These are phyloP conservation scores for Parelbella ahira DNA, from an alignment of 2,888 invertebrate genomes.

Conservation along the genomic window DNA sequence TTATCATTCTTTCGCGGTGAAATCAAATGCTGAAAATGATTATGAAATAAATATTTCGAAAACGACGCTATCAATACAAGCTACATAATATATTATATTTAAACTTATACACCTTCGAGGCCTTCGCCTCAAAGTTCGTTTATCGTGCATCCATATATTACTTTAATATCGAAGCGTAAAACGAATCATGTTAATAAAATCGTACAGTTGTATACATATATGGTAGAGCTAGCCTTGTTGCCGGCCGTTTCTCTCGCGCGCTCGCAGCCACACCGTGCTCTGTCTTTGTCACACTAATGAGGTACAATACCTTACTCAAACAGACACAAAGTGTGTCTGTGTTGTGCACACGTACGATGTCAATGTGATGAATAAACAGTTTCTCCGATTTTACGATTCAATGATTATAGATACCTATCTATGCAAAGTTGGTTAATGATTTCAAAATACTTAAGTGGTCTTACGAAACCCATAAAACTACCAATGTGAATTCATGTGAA, in stretches of 20 bases:
- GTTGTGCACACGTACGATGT: constrained; percentile 46
- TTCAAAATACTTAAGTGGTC: constrained; percentile 51
- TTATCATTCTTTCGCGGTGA: too few species aligned
- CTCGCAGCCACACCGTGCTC: constrained; percentile 44
- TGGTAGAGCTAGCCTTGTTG: constrained; percentile 76
- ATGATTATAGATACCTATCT: constrained; percentile 72
- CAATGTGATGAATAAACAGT: constrained; percentile 77
- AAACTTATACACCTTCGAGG: constrained; percentile 6
- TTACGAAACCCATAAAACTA: constrained; percentile 35
- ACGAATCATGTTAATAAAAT: constrained; percentile 77
- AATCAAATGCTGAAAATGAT: too few species aligned
- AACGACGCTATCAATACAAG: too few species aligned
- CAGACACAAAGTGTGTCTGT: constrained; percentile 40
- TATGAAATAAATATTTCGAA: too few species aligned
- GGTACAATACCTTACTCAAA: constrained; percentile 48
- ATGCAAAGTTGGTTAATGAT: constrained; percentile 70
- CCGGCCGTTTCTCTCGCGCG: constrained; percentile 57
- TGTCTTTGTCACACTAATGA: constrained; percentile 72
- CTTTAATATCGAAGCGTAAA: constrained; percentile 70
- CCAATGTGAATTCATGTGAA: constrained; percentile 11
- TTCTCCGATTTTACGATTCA: constrained; percentile 77
- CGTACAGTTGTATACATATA: constrained; percentile 74
- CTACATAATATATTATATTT: constrained; percentile 9
- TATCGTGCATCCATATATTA: constrained; percentile 57
- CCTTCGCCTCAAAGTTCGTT: constrained; percentile 22